Conservation (phyloP, 2,888 invertebrate species). For the Cosmorhoe ocellata region DNA sequence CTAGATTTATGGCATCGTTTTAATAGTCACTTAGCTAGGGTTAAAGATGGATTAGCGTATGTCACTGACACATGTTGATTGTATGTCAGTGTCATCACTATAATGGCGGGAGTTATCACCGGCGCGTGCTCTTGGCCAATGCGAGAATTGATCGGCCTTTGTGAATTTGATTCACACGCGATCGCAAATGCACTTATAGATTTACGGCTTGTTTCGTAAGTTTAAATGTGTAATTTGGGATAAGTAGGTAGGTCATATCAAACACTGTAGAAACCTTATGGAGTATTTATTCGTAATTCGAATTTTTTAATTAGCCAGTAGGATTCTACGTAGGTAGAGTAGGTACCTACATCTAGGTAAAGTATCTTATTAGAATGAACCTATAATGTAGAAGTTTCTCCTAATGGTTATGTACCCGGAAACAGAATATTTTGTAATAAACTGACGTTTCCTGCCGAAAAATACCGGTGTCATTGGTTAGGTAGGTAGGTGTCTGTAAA, state of each 20-base stretch:
- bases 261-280: conserved; percentile 11
- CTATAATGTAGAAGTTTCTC: too few species aligned
- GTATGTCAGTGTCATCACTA: conserved; percentile 48
- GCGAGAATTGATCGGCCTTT: conserved; percentile 34
- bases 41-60: conserved; percentile 27
- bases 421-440: too few species aligned
- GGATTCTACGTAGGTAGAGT: too few species aligned
- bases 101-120: conserved; percentile 29
- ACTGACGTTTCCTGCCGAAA: conserved; percentile 4
- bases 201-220: conserved; percentile 32
- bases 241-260: conserved; percentile 28
- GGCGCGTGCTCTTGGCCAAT: conserved; percentile 27
- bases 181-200: conserved; percentile 41
- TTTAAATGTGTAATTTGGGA: conserved; percentile 26
- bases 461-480: conserved; percentile 7
- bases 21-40: too few species aligned
- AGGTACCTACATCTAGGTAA: too few species aligned
- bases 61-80: conserved; percentile 25
- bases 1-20: neutral
- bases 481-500: too few species aligned
- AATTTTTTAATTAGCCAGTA: too few species aligned
- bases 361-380: too few species aligned
- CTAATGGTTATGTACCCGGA: too few species aligned
- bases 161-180: conserved; percentile 51
- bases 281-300: too few species aligned